Base-by-base conservation (phyloP, 2,113 vertebrate species). In the Sinocyclocheilus grahami region DNA sequence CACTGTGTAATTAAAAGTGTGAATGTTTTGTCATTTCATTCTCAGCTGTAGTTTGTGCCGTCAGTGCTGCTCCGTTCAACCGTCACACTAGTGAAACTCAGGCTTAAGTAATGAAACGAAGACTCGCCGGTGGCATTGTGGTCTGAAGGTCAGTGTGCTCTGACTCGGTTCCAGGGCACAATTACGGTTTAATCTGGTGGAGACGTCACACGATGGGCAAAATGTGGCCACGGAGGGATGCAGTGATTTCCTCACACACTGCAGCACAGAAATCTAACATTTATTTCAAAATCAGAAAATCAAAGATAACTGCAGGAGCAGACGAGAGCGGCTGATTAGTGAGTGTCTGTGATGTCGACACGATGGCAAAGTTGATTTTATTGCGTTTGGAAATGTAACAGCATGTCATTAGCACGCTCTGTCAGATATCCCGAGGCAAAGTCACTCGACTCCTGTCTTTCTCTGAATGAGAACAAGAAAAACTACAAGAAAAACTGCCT, bases 91-190 rank as follows among this genome's bases (percentile, higher is more conserved):
- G 27, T 27, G 76, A 20, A 62, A 67, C 82, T 55, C 77, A 75
- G 30, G 30, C 78, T 12, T 53, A 27, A 77, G 60, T 82, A 51
- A 78, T 83, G 16, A 48, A 74, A 37, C 24, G 16, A 55, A 10
- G 53, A 33, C 5, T 74, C 16, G 39, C 33, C 71, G 48, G 6
- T 27, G 62, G 51, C 78, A 62, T 39, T 48, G 16, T 63, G 65
- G 5, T 20, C 80, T 78, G 87, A 86, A 88, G 84, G 87, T 86
- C 84, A 83, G 27, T 5, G 22, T 79, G 84, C 20, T 58, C 78
- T 82, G 83, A 74, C 86, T 79, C 42, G 20, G 62, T 75, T 76
- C 58, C 69, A 85, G 83, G 65, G 14, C 74, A 55, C 81, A 79
- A 55, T 88, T 85, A 62, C 27, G 86, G 77, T 82, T 48, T 78